Base-by-base conservation (phyloP, 2,888 invertebrate species). In the Cerastoderma edule region DNA sequence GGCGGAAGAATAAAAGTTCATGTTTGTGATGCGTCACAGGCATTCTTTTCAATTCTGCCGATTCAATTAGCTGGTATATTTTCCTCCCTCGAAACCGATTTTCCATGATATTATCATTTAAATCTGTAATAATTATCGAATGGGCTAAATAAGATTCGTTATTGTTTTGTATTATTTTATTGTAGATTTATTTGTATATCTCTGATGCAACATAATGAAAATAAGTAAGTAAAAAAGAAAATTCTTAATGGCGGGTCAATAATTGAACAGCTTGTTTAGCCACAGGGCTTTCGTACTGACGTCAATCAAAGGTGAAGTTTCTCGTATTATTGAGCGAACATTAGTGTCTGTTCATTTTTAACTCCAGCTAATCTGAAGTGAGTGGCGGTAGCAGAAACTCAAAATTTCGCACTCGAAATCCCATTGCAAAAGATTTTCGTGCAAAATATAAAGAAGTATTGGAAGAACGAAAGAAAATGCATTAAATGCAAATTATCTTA, bases 11-110 rank as follows among this genome's bases (percentile, higher is more conserved):
- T 78, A 87, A 85, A 80, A 78, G 75, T 84, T 77, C 77, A 63
- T 56, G 85, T 88, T 83, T 78, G 91, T 90, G 89, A 90, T 78
- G 89, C 89, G 90, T 88, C 90, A 81, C 70, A 88, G 87, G 88
- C 89, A 89, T 89, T 90, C 88, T 89, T 91, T 90, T 89, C 89
- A 89, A 87, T 87, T 87, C 88, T 85, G 86, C 85, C 85, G 85
- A 87, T 87, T 87, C 88, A 89, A 89, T 90, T 89, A 90, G 89
- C 89, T 83, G 85, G 75, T 86, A 66, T 57, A 67, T 83, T 84
- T 67, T 67, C 86, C 89, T 87, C 89, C 88, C 87, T 44, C 75
- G 30, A 39, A 60, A 24, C 19, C 13, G 22, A 53, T 48, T 75
- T 75, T 77, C 48, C 28, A 54, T 19, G 27, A 24, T 28, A 53